Evolutionary conservation across 2,797 vertebrate species (phyloP), one percentile per base, ranked within the genome.

Genomic region (Clarias platycephalus): DNA sequence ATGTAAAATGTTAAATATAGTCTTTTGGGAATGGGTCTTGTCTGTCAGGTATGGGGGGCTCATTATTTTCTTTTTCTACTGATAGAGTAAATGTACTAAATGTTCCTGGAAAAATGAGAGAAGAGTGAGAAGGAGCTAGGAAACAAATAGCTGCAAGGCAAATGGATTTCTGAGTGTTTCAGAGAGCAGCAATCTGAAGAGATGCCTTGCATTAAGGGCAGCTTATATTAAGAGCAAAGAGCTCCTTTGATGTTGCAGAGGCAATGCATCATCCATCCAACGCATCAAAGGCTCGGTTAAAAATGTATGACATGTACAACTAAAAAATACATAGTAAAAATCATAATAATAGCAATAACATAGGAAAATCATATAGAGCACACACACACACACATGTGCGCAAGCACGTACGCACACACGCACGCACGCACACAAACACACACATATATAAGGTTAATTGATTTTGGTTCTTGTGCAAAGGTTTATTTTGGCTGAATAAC

Each of bases 221-320:
- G 76, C 80, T 86, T 86, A 86, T 86, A 81, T 84, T 83, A 80
- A 87, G 83, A 83, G 75, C 75, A 20, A 82, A 85, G 31, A 79
- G 53, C 70, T 80, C 85, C 95, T 98, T 98, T 98, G 96, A 98
- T 97, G 96, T 97, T 95, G 89, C 92, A 92, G 93, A 93, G 95
- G 96, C 95, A 96, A 96, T 96, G 95, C 95, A 97, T 98, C 96
- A 97, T 94, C 96, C 95, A 96, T 94, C 92, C 95, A 96, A 96
- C 95, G 57, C 95, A 84, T 97, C 97, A 97, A 97, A 97, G 96
- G 96, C 68, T 71, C 34, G 18, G 97, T 98, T 97, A 97, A 98
- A 98, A 97, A 98, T 98, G 97, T 96, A 98, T 97, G 96, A 96
- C 96, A 96, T 96, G 95, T 95, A 95, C 95, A 94, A 96, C 96